Evolutionary conservation across 2,113 vertebrate genomes (phyloP).

Genomic region (Brienomyrus longianalis): DNA sequence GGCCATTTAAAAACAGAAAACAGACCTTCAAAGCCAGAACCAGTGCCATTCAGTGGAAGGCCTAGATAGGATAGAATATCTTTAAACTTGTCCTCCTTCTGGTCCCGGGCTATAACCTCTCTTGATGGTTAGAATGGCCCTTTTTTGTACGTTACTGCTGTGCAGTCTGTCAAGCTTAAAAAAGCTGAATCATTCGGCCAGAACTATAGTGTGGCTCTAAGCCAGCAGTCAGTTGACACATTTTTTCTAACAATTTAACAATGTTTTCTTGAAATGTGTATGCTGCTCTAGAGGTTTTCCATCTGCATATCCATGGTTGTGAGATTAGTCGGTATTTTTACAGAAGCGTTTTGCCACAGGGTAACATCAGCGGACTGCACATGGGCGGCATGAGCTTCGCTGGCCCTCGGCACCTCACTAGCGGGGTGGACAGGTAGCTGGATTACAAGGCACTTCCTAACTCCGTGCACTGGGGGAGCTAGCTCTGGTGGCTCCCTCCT

Average conservation of each 20-base stretch:
- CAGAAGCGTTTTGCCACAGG: neutral
- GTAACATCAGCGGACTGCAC: neutral
- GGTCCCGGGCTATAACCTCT: neutral
- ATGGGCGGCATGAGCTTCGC: neutral
- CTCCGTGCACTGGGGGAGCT: neutral
- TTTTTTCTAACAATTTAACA: neutral
- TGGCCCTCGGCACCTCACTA: neutral
- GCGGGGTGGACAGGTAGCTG: neutral
- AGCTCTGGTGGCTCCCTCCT: neutral
- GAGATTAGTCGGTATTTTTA: neutral
- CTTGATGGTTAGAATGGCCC: neutral
- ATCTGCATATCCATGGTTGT: neutral
- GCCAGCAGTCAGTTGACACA: neutral
- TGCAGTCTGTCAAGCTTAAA: neutral
- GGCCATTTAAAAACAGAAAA: constrained; percentile 41
- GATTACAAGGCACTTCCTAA: neutral
- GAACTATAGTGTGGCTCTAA: neutral
- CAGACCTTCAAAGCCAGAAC: constrained; percentile 35
- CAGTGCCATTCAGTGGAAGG: constrained; percentile 3
- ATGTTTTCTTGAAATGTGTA: neutral
- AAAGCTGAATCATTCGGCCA: constrained; percentile 10
- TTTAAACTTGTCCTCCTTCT: neutral
- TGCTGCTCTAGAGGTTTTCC: neutral
- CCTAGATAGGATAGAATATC: constrained; percentile 4
- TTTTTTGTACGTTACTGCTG: neutral